phyloP scores from a whole-genome alignment of 2,113 vertebrate genomes.

The Alexandromys fortis region DNA sequence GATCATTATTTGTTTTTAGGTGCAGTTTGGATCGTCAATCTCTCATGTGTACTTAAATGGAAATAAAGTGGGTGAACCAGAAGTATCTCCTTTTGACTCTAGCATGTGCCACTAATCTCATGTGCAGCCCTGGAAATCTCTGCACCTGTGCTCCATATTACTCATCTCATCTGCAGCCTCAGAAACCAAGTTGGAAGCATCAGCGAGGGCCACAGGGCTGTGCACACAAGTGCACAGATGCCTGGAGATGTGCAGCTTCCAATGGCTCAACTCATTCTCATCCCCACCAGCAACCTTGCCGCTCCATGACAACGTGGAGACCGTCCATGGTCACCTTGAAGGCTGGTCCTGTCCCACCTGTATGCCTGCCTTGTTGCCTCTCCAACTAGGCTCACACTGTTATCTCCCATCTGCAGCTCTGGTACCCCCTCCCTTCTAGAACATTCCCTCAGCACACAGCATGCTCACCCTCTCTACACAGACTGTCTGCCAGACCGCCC shows the following conservation, averaged over 20 bases:
- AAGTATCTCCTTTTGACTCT: not conserved
- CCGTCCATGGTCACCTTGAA: rapidly evolving
- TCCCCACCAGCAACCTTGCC: not conserved
- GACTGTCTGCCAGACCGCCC: not conserved
- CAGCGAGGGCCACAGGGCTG: not conserved
- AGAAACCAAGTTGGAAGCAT: not conserved
- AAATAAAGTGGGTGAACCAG: slow-evolving; percentile 30
- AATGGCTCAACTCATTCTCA: rapidly evolving
- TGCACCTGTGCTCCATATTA: rapidly evolving
- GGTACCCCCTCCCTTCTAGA: not conserved
- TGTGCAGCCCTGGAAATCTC: too few species aligned
- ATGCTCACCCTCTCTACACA: not conserved
- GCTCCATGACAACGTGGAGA: rapidly evolving
- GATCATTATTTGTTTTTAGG: not conserved
- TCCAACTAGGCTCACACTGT: too few species aligned
- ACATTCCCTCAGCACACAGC: not conserved
- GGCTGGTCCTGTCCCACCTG: rapidly evolving
- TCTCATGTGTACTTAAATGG: not conserved
- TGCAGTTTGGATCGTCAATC: not conserved
- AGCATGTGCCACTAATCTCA: rapidly evolving
- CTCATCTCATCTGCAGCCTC: not conserved
- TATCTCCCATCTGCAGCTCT: too few species aligned
- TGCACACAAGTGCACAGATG: rapidly evolving
- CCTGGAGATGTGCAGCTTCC: not conserved
- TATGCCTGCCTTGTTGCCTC: not conserved